A percentile compares a stretch with the other conserved stretches of the same genome.
Evolutionary conservation across 2,113 vertebrate genomes (phyloP).

Genomic region (Eudyptes chrysolophus): DNA sequence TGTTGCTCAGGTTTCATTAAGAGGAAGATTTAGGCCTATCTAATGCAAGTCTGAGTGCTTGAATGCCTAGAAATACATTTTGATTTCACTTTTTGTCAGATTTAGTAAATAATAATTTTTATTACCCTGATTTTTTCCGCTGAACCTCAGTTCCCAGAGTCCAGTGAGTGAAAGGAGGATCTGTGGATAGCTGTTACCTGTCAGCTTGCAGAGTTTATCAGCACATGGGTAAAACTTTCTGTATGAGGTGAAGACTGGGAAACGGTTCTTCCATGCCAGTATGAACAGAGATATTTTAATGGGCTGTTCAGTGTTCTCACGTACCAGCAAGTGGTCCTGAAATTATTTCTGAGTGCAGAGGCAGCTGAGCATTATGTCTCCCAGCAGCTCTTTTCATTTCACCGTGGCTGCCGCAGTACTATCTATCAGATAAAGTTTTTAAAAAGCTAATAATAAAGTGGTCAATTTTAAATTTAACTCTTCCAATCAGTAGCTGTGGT

Average conservation of each 20-base stretch:
- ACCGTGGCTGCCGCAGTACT: background rate
- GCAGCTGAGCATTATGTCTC: background rate
- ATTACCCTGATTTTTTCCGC: background rate
- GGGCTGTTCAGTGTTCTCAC: background rate
- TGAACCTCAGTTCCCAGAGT: background rate
- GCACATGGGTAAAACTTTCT: background rate
- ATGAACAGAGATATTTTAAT: background rate
- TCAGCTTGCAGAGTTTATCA: background rate
- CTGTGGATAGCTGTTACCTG: background rate
- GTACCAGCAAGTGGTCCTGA: background rate
- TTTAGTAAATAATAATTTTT: background rate
- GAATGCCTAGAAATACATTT: background rate
- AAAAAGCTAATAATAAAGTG: background rate
- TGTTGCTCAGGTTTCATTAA: background rate
- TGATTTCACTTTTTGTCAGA: background rate
- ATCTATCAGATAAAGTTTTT: background rate
- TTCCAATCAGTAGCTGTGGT: background rate
- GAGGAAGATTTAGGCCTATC: background rate
- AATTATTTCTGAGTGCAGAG: background rate
- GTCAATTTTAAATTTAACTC: constrained; percentile 4
- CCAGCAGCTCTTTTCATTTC: constrained; percentile 14
- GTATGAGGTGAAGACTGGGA: background rate
- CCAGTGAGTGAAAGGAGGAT: background rate
- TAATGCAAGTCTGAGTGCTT: background rate
- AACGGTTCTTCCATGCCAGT: background rate